Base-by-base conservation (phyloP, 2,797 vertebrate genomes). In the Gouania willdenowi region DNA sequence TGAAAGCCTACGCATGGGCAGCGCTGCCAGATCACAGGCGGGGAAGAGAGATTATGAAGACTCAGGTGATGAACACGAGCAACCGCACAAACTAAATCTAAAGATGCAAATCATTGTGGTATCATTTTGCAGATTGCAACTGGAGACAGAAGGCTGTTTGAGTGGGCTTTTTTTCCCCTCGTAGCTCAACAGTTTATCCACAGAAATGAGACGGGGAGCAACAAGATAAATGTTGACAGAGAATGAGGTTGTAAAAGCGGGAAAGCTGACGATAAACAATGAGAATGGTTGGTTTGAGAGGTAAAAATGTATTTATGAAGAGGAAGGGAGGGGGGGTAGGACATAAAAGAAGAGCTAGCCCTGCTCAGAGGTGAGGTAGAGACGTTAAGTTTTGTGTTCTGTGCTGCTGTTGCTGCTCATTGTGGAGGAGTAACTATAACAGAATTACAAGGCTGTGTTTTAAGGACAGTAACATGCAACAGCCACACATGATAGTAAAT, bases 1-100 rank as follows among this genome's bases (percentile, higher is more conserved):
- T 80, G 76, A 86, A 83, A 80, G 74, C 62, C 44, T 24, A 26
- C 40, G 21, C 42, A 9, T 6, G 34, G 57, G 38, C 53, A 6
- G 27, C 31, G 48, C 46, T 7, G 14, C 43, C 27, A 17, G 30
- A 72, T 72, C 60, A 30, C 59, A 64, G 58, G 25, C 45, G 20
- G 41, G 56, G 31, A 53, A 25, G 39, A 57, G 53, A 49, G 34
- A 71, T 46, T 70, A 74, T 54, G 31, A 24, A 41, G 38, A 79
- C 62, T 72, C 67, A 77, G 72, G 72, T 82, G 81, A 81, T 33
- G 45, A n/a, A 52, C 46, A 61, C 42, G 65, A 60, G 56, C 69
- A 84, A 81, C 71, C 72, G 79, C 79, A 78, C 55, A 38, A 38
- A 64, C 71, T 62, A 30, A 39, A 71, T 79, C 79, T 35, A 23